phyloP scores from a whole-genome alignment of 2,113 vertebrate species.

The Struthio camelus region DNA sequence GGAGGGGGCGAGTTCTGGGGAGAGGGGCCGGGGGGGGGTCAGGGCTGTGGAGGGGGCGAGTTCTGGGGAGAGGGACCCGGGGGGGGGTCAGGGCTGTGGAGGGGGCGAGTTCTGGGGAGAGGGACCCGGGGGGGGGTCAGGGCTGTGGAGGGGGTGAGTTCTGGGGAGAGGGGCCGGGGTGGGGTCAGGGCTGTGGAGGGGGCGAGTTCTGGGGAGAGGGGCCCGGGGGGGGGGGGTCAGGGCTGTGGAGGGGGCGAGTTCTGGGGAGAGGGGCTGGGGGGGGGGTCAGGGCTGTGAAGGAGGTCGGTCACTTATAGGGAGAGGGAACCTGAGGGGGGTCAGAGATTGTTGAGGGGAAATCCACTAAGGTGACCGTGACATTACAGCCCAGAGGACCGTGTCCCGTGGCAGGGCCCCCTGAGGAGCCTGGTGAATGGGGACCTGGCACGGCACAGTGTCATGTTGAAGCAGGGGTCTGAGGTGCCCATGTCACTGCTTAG shows the following conservation, averaged over 20 bases:
- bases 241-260: background rate
- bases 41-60: background rate
- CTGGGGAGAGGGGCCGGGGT: no score
- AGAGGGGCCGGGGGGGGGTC: no score
- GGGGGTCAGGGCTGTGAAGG: no score
- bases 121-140: background rate
- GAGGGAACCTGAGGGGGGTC: background rate
- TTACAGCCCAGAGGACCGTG: accelerated
- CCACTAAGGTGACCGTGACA: background rate
- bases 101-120: background rate
- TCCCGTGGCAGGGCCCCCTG: background rate
- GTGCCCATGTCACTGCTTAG: accelerated
- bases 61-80: background rate
- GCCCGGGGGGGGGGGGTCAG: no score
- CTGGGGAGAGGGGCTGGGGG: background rate
- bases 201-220: no score
- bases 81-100: no score
- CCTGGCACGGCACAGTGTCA: background rate
- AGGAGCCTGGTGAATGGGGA: background rate
- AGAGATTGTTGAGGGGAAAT: background rate
- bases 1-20: background rate
- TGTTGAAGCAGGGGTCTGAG: background rate
- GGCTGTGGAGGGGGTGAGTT: background rate
- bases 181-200: accelerated
- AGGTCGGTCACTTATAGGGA: no score